A percentile compares a stretch with the other conserved stretches of the same genome.
These are phyloP conservation scores for Rhyzopertha dominica DNA, from an alignment of 1,140 invertebrate genomes.

Conservation along the genomic window DNA sequence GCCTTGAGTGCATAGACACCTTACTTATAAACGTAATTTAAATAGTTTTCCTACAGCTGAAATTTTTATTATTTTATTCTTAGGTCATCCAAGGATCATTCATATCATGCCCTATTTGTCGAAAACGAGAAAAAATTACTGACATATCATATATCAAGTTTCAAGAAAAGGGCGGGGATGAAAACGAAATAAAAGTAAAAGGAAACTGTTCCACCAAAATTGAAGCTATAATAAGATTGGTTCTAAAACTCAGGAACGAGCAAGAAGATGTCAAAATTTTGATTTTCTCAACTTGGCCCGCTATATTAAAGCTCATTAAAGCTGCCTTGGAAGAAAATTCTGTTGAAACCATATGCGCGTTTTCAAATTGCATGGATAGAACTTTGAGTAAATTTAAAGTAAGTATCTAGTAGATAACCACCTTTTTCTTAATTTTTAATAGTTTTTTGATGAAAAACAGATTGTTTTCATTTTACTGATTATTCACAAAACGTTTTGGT, in stretches of 20 bases:
- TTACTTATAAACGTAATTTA: slow-evolving; percentile 30
- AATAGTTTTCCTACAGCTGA: too few species aligned
- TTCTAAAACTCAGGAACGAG: slow-evolving; percentile 53
- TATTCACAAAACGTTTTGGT: slow-evolving; percentile 29
- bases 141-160: slow-evolving; percentile 60
- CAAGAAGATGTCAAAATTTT: slow-evolving; percentile 62
- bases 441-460: slow-evolving; percentile 7
- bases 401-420: slow-evolving; percentile 16
- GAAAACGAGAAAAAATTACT: slow-evolving; percentile 49
- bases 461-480: neutral
- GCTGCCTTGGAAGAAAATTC: slow-evolving; percentile 58
- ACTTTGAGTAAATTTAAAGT: slow-evolving; percentile 62
- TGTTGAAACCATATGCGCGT: too few species aligned
- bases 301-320: slow-evolving; percentile 58
- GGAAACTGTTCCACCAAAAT: slow-evolving; percentile 72
- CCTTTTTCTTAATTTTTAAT: slow-evolving; percentile 1
- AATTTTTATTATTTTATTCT: too few species aligned
- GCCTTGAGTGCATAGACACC: slow-evolving; percentile 56
- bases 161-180: slow-evolving; percentile 28
- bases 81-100: too few species aligned
- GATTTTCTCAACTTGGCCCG: slow-evolving; percentile 68
- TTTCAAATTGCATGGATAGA: too few species aligned
- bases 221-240: slow-evolving; percentile 56
- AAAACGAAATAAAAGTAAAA: slow-evolving; percentile 37
- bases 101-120: slow-evolving; percentile 71